Evolutionary conservation across 2,113 vertebrate genomes (phyloP), one percentile per base, ranked within the genome.

Genomic region (Cephalopterus ornatus): DNA sequence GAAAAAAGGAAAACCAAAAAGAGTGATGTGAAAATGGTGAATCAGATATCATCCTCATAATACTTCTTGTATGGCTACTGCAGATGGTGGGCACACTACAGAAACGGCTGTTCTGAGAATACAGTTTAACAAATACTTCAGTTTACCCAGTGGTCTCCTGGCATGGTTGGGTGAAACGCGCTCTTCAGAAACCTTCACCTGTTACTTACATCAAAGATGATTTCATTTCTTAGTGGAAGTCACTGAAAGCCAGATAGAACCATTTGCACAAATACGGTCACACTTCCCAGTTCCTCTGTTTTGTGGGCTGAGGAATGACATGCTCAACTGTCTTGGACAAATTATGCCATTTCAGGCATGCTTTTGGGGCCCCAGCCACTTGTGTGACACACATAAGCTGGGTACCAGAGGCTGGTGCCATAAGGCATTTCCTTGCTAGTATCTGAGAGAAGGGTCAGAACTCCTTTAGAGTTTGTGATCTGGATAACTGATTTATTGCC

Each of bases 321-420:
- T 37, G 11, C 22, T n/a, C 47, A 90, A 7, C 11, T n/a, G 8
- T n/a, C 24, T 73, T 5, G 4, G 41, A 35, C 32, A n/a, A 28
- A 13, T 49, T 52, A 22, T 17, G 3, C 11, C 30, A 20, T 71
- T 90, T 83, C 50, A 79, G 55, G 32, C 83, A n/a, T 6, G 39
- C 12, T 0, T 6, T 19, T 0, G 0, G 41, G 37, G 37, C 20
- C 27, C 8, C 30, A 79, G 35, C 6, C 17, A 7, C 41, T 41
- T 0, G 0, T 44, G 67, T 75, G 59, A 27, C 59, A 49, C 4
- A 14, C 0, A 1, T 4, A 32, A 17, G 7, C 46, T 83, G 19
- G 22, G 50, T 55, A 59, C n/a, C 50, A 82, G 67, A 26, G 1
- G 3, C 16, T 24, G 46, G n/a, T 62, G 24, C 42, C 22, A 18